Conservation (phyloP, 2,113 vertebrate genomes). For the Solea senegalensis region DNA sequence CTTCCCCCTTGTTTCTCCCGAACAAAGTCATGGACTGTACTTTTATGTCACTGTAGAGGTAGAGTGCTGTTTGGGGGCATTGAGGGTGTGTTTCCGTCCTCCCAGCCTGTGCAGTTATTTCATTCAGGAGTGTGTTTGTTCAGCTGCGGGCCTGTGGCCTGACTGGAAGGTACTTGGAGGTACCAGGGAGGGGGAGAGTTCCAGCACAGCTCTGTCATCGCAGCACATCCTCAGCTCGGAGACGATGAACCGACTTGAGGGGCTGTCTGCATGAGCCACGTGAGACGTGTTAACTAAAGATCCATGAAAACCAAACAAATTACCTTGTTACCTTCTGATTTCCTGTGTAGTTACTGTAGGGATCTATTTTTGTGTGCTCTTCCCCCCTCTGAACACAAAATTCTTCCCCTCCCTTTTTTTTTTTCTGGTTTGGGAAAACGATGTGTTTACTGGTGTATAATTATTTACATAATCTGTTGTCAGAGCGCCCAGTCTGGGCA, state of each 20-base stretch:
- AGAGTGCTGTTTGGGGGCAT: constrained; percentile 17
- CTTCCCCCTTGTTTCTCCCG: background rate
- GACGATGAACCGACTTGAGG: constrained; percentile 18
- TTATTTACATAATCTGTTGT: constrained; percentile 84
- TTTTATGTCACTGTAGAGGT: constrained; percentile 23
- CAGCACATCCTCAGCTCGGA: constrained; percentile 19
- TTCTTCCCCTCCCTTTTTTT: too few relatives aligned
- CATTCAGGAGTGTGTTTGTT: constrained; percentile 67
- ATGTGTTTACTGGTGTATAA: constrained; percentile 63
- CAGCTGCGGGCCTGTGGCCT: constrained; percentile 52
- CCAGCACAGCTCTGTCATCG: constrained; percentile 38
- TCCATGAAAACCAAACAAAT: background rate
- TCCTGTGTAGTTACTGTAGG: too few relatives aligned
- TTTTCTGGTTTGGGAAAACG: constrained; percentile 8
- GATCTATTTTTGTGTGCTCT: background rate
- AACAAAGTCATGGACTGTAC: constrained; percentile 25
- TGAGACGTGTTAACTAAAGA: background rate
- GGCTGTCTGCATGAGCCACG: constrained; percentile 3
- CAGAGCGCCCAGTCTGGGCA: constrained; percentile 73
- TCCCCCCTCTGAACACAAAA: too few relatives aligned
- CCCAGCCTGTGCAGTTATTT: constrained; percentile 53
- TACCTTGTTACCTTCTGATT: constrained; percentile 20
- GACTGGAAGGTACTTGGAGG: constrained; percentile 40
- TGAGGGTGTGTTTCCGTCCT: constrained; percentile 23
- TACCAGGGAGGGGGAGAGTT: constrained; percentile 3